Conservation (phyloP, 2,113 vertebrate genomes). For the Tenrec ecaudatus region DNA sequence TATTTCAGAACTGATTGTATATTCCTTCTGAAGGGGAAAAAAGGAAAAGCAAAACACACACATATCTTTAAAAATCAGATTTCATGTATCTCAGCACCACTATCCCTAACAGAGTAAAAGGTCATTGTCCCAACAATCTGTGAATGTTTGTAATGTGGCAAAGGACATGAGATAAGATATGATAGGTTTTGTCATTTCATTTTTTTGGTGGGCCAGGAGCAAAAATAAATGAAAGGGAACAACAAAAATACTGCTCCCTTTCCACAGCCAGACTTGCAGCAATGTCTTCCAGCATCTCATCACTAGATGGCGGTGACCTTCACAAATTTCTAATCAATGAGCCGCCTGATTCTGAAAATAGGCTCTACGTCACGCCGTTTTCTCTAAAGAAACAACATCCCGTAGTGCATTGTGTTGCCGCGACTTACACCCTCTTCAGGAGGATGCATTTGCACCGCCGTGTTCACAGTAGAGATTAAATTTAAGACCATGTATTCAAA, state of each 20-base stretch:
- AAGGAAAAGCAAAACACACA: no score
- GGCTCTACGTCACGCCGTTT: background rate
- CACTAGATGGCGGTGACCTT: constrained; percentile 87
- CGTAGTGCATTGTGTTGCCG: background rate
- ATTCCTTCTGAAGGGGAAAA: background rate
- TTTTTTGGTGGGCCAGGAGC: background rate
- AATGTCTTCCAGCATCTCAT: constrained; percentile 76
- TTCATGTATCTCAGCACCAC: background rate
- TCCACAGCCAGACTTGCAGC: background rate
- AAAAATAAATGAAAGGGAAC: background rate
- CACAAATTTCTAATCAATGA: constrained; percentile 79
- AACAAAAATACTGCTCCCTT: background rate
- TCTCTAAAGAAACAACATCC: constrained; percentile 3
- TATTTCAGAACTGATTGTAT: rapidly evolving
- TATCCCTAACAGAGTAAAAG: background rate
- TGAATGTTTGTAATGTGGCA: background rate
- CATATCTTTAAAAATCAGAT: background rate
- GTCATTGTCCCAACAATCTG: background rate
- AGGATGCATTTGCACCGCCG: background rate
- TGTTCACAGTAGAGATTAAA: background rate
- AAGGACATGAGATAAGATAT: rapidly evolving
- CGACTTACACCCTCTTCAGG: background rate
- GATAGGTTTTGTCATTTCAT: background rate
- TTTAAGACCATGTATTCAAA: background rate
- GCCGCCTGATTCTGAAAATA: background rate